These are phyloP conservation scores for Ictalurus punctatus DNA, from an alignment of 2,113 vertebrate species.

Conservation along the genomic window DNA sequence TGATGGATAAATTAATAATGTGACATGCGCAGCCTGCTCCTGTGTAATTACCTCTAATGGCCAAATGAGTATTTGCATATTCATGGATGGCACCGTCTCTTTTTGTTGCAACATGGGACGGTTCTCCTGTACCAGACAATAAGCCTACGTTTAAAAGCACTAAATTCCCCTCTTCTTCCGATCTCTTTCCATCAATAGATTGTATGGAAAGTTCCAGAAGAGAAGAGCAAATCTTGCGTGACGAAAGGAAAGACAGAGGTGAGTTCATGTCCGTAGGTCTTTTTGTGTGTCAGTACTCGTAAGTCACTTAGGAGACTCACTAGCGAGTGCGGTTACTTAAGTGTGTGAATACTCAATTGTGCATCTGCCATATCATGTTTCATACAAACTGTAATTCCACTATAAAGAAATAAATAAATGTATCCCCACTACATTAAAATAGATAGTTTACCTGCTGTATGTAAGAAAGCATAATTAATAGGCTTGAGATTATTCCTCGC, in stretches of 20 bases:
- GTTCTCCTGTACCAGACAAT: not conserved
- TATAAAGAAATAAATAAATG: not conserved
- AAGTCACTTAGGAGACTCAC: not conserved
- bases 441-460: constrained; percentile 7
- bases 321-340: constrained; percentile 7
- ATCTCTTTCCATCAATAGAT: constrained; percentile 70
- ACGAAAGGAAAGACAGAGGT: constrained; percentile 85
- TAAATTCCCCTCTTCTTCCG: not conserved
- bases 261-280: constrained; percentile 31
- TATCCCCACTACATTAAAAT: not conserved
- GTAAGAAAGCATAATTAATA: constrained; percentile 53
- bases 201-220: constrained; percentile 78
- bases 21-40: not conserved
- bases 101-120: constrained; percentile 20
- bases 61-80: constrained; percentile 32
- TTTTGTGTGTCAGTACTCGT: not conserved
- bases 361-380: constrained; percentile 24
- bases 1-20: constrained; percentile 10
- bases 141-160: not conserved
- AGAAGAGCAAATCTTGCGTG: constrained; percentile 75
- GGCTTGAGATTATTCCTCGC: constrained; percentile 8
- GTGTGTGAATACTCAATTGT: not conserved
- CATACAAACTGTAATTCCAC: constrained; percentile 35
- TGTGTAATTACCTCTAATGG: constrained; percentile 22
- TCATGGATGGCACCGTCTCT: constrained; percentile 30